Base-by-base conservation (phyloP, 1,140 invertebrate genomes). In the Ectropis grisescens region DNA sequence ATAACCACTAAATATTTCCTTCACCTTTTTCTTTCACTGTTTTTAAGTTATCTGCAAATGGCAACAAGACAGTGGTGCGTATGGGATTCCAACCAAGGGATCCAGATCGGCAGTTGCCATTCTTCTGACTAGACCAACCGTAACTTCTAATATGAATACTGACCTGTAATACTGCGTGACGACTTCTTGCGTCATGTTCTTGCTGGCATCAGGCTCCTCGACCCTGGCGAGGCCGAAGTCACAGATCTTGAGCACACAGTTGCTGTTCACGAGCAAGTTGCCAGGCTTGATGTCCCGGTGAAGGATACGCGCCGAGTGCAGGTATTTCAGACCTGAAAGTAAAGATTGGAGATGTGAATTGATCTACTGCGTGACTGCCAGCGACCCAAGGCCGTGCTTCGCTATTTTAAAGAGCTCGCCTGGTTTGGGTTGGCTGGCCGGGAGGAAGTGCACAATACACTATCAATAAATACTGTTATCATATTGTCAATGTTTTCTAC, bases 251-350 rank as follows among this genome's bases (percentile, higher is more conserved):
- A 99, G 87, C 59, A 98, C 93, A 85, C 97, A 99, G 84, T 99
- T 98, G 76, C 94, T 96, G 85, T 99, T 99, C 53, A 99, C 97
- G 58, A 99, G 86, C 37, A 99, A 86, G 83, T 99, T 99, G 37
- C 97, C 97, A n/a, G 97, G 97, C 76, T 99, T 99, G 59, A 99
- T 98, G 82, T 99, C 98, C 69, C 98, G 88, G 85, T 99, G 98
- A 28, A 99, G 87, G 70, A 99, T 98, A 62, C 94, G 89, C 12
- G 97, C 96, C 31, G 97, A 98, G 85, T 99, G 97, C 44, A 99
- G 87, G 87, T 99, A 99, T 83, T 99, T 98, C 47, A 99, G 86
- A 62, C 96, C 94, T 95, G 84, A 22, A 36, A 40, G 33, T 11
- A 41, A 37, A 28, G 24, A n/a, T n/a, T n/a, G n/a, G 11, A 15